A percentile compares a stretch with the other conserved stretches of the same genome.
These are phyloP conservation scores for Atherinosoma microstoma DNA, from an alignment of 2,797 vertebrate genomes.

Conservation along the genomic window DNA sequence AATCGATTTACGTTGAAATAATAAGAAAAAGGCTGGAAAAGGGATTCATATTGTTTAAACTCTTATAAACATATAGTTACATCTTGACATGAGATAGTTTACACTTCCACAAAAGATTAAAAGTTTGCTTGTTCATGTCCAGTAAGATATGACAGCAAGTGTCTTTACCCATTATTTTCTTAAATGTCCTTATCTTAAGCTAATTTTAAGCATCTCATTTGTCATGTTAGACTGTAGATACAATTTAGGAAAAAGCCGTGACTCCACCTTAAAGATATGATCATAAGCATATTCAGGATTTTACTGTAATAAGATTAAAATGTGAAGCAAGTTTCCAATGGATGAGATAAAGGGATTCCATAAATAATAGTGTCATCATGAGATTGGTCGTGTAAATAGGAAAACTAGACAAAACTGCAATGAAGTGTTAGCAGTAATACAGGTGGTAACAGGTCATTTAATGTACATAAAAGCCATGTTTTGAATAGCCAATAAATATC, in stretches of 20 bases:
- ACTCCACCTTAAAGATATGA: background rate
- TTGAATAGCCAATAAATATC: background rate
- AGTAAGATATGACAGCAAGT: background rate
- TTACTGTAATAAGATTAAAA: constrained; percentile 1
- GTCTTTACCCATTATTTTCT: background rate
- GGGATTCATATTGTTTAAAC: background rate
- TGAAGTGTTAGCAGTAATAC: background rate
- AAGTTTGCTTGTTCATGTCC: background rate
- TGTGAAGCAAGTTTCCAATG: background rate
- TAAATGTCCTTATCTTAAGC: background rate
- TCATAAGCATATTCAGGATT: background rate
- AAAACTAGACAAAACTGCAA: background rate
- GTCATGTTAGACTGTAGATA: background rate
- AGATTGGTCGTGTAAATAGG: background rate
- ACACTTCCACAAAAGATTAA: background rate
- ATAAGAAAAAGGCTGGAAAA: background rate
- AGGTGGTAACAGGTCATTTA: background rate
- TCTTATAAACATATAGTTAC: background rate
- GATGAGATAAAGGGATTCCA: background rate
- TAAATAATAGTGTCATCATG: background rate
- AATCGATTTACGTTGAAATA: background rate
- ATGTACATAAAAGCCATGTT: background rate
- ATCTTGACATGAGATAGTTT: background rate
- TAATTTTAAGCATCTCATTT: background rate
- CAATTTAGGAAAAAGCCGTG: background rate